Conservation (phyloP, 2,888 invertebrate species). For the Phortica magna region DNA sequence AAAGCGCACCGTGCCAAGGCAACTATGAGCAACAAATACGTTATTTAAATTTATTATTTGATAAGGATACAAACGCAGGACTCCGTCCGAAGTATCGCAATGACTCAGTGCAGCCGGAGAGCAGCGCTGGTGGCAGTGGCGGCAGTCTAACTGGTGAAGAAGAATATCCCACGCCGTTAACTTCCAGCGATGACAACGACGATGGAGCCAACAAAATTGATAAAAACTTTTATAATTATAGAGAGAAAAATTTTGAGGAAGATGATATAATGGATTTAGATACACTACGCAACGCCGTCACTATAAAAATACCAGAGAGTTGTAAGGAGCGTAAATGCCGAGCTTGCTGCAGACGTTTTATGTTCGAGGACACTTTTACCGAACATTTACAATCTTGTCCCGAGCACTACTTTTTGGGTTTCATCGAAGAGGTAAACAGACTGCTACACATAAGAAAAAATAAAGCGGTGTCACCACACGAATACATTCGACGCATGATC, state of each 20-base stretch:
- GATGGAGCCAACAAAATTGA: conserved; percentile 48
- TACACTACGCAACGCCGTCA: conserved; percentile 72
- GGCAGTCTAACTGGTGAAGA: conserved; percentile 62
- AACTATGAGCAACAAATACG: conserved; percentile 58
- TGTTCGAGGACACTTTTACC: conserved; percentile 76
- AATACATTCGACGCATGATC: conserved; percentile 77
- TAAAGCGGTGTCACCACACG: conserved; percentile 76
- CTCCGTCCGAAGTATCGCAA: conserved; percentile 42
- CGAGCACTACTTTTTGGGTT: conserved; percentile 74
- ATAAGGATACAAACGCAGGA: conserved; percentile 59
- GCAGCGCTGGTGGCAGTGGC: conserved; percentile 47
- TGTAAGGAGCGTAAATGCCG: conserved; percentile 77
- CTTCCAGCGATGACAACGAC: conserved; percentile 74
- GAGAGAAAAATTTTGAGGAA: conserved; percentile 76
- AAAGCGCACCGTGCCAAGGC: conserved; percentile 41
- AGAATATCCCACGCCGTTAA: conserved; percentile 65
- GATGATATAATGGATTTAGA: conserved; percentile 76
- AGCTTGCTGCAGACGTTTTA: conserved; percentile 75
- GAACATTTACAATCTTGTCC: conserved; percentile 75
- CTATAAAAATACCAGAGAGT: conserved; percentile 74
- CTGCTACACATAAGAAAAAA: conserved; percentile 70
- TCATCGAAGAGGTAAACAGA: conserved; percentile 72
- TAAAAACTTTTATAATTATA: conserved; percentile 74
- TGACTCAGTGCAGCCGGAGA: conserved; percentile 51
- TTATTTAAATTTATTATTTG: conserved; percentile 69